Evolutionary conservation across 1,140 invertebrate genomes (phyloP).

Genomic region (Anthonomus grandis): DNA sequence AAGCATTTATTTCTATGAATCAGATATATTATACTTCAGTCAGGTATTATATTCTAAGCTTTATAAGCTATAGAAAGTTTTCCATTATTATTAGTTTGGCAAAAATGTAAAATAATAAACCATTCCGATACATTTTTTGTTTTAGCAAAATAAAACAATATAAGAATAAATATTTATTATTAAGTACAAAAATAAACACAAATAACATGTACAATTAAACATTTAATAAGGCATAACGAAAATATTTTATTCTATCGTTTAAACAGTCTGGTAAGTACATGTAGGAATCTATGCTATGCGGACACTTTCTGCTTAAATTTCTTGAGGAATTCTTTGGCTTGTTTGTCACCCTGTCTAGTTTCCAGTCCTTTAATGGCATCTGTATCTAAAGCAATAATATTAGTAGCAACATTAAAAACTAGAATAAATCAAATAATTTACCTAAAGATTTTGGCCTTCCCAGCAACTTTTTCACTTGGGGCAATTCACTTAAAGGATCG

Average conservation of each 20-base stretch:
- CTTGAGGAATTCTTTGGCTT: conserved; percentile 87
- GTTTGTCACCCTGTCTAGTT: conserved; percentile 81
- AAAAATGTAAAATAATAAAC: too few species aligned
- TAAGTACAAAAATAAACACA: too few species aligned
- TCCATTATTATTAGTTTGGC: too few species aligned
- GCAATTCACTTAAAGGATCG: conserved; percentile 60
- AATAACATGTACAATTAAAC: too few species aligned
- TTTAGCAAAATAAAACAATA: too few species aligned
- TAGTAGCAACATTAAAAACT: conserved; percentile 5
- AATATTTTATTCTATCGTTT: conserved; percentile 2
- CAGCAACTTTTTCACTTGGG: conserved; percentile 76
- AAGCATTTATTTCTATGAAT: too few species aligned
- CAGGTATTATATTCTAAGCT: too few species aligned
- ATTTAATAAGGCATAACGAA: conserved; percentile 4
- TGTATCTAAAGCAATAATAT: conserved; percentile 60
- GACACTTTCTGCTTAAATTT: conserved; percentile 67
- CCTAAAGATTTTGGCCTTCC: conserved; percentile 73
- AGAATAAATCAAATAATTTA: conserved; percentile 46
- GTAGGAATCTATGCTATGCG: conserved; percentile 9
- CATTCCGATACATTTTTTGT: too few species aligned
- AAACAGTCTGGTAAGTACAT: conserved; percentile 23
- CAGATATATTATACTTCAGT: too few species aligned
- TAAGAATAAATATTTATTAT: too few species aligned
- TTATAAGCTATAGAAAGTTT: too few species aligned
- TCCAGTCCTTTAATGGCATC: conserved; percentile 76